phyloP scores from a whole-genome alignment of 2,113 vertebrate species.

The Toxotes jaculatrix region DNA sequence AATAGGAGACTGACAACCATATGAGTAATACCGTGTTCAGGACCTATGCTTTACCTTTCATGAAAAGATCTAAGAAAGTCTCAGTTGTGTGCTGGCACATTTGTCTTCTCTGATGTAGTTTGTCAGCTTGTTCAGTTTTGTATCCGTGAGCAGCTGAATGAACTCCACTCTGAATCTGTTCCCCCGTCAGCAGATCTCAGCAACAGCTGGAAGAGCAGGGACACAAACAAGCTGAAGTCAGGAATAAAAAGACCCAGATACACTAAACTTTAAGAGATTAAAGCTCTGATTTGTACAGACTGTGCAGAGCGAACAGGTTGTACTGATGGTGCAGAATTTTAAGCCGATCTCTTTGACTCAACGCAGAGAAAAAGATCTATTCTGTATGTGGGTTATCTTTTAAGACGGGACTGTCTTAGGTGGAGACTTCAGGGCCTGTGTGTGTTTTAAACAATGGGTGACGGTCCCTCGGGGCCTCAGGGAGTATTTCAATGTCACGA shows the following conservation, averaged over 20 bases:
- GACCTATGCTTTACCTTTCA: too few species aligned
- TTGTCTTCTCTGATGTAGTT: too few species aligned
- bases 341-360: constrained; percentile 11
- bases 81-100: too few species aligned
- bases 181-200: not conserved
- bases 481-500: not conserved
- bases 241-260: constrained; percentile 24
- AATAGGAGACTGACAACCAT: too few species aligned
- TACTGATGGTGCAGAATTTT: constrained; percentile 15
- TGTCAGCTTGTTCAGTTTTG: too few species aligned
- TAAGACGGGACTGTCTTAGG: not conserved
- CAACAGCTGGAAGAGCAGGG: constrained; percentile 44
- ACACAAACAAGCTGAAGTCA: constrained; percentile 42
- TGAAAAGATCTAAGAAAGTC: too few species aligned
- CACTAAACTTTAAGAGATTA: constrained; percentile 51
- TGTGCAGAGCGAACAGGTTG: constrained; percentile 29
- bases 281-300: constrained; percentile 23
- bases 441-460: constrained; percentile 1
- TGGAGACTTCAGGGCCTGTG: not conserved
- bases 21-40: too few species aligned
- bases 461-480: not conserved
- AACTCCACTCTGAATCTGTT: not conserved
- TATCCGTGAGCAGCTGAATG: not conserved
- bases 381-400: constrained; percentile 12
- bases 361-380: not conserved